Conservation (phyloP, 2,113 vertebrate species). For the Oncorhynchus tshawytscha region DNA sequence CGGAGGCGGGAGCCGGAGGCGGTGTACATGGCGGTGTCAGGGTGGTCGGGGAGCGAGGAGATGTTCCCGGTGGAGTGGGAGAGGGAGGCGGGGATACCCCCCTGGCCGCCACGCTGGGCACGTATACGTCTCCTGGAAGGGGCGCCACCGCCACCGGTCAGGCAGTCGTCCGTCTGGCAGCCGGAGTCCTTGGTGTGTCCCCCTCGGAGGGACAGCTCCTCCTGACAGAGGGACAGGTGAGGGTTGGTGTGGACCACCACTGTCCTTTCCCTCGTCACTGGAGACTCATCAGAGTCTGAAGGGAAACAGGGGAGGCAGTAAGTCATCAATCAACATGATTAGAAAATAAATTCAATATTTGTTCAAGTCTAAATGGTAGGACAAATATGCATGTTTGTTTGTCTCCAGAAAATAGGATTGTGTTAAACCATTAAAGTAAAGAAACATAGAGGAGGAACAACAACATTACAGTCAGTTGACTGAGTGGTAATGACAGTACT, state of each 20-base stretch:
- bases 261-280: slow-evolving; percentile 94
- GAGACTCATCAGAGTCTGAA: slow-evolving; percentile 95
- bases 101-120: slow-evolving; percentile 91
- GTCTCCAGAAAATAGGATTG: no score
- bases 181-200: slow-evolving; percentile 92
- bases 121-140: slow-evolving; percentile 93
- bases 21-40: slow-evolving; percentile 79
- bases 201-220: slow-evolving; percentile 81
- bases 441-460: no score
- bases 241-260: slow-evolving; percentile 91
- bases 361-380: no score
- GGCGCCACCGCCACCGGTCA: slow-evolving; percentile 84
- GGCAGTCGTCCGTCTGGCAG: slow-evolving; percentile 97
- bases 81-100: slow-evolving; percentile 83
- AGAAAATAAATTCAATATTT: no score
- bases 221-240: slow-evolving; percentile 79
- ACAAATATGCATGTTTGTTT: neutral
- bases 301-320: slow-evolving; percentile 10
- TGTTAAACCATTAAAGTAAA: no score
- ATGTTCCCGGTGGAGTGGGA: slow-evolving; percentile 97
- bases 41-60: slow-evolving; percentile 86
- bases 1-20: slow-evolving; percentile 82
- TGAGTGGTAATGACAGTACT: no score
- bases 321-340: neutral
- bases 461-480: no score